Base-by-base conservation (phyloP, 1,140 invertebrate genomes). In the Drosophila seguyi region DNA sequence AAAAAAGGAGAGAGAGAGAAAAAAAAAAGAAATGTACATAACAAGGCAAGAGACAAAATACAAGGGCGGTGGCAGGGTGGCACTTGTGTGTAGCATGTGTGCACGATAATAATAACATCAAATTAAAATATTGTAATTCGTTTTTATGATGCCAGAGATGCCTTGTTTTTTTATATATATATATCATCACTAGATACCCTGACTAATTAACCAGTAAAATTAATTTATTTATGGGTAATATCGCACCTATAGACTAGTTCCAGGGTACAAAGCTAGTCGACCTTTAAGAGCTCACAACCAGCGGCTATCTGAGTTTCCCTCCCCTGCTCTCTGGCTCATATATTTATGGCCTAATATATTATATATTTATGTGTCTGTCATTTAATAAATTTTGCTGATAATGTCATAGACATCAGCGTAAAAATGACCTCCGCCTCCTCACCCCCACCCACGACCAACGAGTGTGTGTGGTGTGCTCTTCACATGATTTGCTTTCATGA, bases 361-460 rank as follows among this genome's bases (percentile, higher is more conserved):
- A 79, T 73, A 79, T 79, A 79, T 79, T 79, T 79, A 79, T 79
- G 76, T 79, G 76, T 72, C 76, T 79, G 76, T 79, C 76, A 79
- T 79, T 79, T 79, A 79, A 79, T 79, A 79, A 79, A 79, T 79
- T 79, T 65, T 73, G 73, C 76, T 79, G 76, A 79, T 79, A 79
- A 79, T 79, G 76, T 79, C 76, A 73, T 79, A 79, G 76, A 79
- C 76, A 79, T 79, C 76, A 79, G 76, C 67, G 76, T 79, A 60
- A 79, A 79, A 79, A 79, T 79, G 75, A 79, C 74, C n/a, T n/a
- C n/a, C n/a, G n/a, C 29, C 2, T 0, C 29, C 74, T 39, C 53
- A 59, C 56, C 20, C n/a, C 22, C 36, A 13, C 39, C 25, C 31
- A 14, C 6, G 18, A 8, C 29, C 13, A 27, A n/a, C n/a, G 27